These are phyloP conservation scores for Lophochroa leadbeateri DNA, from an alignment of 2,113 vertebrate species.

Conservation along the genomic window DNA sequence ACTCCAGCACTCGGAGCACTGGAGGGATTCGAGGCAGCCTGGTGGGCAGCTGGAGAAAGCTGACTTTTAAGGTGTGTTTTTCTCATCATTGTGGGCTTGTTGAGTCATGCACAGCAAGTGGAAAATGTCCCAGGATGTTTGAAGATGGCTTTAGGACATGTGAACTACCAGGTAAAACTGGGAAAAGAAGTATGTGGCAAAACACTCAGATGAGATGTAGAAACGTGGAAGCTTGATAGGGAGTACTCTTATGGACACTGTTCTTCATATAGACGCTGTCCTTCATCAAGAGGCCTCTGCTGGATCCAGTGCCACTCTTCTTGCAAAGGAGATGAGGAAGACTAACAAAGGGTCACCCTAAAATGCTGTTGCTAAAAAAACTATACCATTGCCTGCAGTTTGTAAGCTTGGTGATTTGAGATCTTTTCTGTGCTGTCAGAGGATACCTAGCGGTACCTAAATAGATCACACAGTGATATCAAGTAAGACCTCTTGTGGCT, in stretches of 20 bases:
- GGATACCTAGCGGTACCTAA: neutral
- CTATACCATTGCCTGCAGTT: neutral
- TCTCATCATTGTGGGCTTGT: neutral
- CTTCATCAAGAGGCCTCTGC: neutral
- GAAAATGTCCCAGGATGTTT: neutral
- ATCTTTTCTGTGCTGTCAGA: neutral
- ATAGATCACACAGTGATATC: neutral
- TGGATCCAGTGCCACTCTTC: neutral
- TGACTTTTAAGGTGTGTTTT: neutral
- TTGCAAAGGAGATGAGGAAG: neutral
- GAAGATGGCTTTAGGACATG: neutral
- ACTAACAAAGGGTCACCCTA: neutral
- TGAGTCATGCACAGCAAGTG: neutral
- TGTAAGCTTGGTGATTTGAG: neutral
- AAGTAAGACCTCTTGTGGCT: neutral
- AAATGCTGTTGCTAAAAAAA: neutral
- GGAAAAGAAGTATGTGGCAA: neutral
- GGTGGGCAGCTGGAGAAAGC: neutral
- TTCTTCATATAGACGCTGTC: neutral
- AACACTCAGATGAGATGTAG: neutral
- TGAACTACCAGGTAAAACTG: neutral
- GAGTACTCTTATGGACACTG: neutral
- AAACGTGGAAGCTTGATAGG: neutral
- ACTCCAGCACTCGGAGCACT: neutral
- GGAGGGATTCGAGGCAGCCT: neutral